Evolutionary conservation across 1,140 invertebrate species (phyloP).

Genomic region (Pachypeltis micranthus): DNA sequence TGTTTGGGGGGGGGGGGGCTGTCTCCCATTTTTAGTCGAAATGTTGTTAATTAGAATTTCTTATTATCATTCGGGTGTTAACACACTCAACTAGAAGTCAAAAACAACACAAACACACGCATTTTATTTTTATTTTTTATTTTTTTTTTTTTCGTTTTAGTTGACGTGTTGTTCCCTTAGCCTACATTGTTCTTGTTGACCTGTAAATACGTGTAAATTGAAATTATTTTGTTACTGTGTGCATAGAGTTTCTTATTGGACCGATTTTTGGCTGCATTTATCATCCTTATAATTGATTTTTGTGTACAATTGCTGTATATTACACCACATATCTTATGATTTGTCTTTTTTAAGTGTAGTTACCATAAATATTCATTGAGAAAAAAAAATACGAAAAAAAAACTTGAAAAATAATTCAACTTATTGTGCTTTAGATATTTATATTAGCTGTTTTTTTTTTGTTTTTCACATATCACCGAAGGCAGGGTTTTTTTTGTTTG

Average conservation of each 20-base stretch:
- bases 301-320: background rate
- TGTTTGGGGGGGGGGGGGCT: too few species aligned
- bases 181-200: background rate
- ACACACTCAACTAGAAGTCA: background rate
- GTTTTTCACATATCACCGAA: background rate
- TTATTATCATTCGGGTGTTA: background rate
- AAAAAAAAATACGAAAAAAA: background rate
- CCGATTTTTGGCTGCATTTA: background rate
- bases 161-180: background rate
- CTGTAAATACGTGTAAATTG: conserved; percentile 2
- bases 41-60: too few species aligned
- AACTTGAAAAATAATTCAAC: background rate
- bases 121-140: background rate
- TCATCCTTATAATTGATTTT: background rate
- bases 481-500: background rate
- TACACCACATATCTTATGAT: background rate
- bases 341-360: background rate
- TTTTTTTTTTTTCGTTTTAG: background rate
- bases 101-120: background rate
- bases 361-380: background rate
- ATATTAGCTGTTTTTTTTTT: background rate
- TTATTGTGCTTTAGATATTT: background rate
- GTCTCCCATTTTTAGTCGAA: too few species aligned
- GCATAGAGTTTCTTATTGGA: background rate
- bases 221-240: conserved; percentile 1